Base-by-base conservation (phyloP, 2,797 vertebrate genomes). In the Anas bernieri region DNA sequence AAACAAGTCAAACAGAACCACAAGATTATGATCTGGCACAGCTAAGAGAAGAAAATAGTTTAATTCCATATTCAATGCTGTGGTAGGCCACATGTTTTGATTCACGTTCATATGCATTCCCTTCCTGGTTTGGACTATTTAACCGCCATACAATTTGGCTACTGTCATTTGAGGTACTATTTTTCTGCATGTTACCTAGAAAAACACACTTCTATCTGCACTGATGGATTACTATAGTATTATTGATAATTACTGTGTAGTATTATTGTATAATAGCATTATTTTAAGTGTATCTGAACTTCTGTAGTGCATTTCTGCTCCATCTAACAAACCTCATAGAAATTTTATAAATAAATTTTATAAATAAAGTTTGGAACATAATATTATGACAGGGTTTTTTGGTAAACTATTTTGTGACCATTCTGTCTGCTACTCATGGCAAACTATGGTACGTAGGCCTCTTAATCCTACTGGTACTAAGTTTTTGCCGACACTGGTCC, bases 1-100 rank as follows among this genome's bases (percentile, higher is more conserved):
- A 80, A 52, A 61, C 48, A 88, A 86, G 67, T 58, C 64, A 83
- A 54, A 64, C 48, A 73, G 45, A 94, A 73, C 77, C 74, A 66
- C 67, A 28, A 8, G n/a, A 15, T 92, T 86, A 82, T 2, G 15
- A 91, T 81, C 67, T 90, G 81, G 41, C 83, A 64, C 9, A 66
- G 41, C 37, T 62, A 81, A 90, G 63, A 86, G 70, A 86, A 93
- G 22, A 18, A 28, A 92, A 69, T 58, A 50, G 41, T 63, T 88
- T 86, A 86, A 86, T 93, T 95, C 79, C 52, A 52, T 39, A 35
- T 76, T 69, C 52, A 26, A 3, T 52, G 37, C 55, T 94, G 91
- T 79, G 92, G 92, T 86, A 92, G 59, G 86, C 88, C 92, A 88
- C 80, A 33, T 30, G 23, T 52, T 46, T 84, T 88, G n/a, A 81